Percentiles rank a stretch among this genome's conserved stretches.
These are phyloP conservation scores for Druon quercuslanigerum DNA, from an alignment of 1,140 invertebrate species.

Conservation along the genomic window DNA sequence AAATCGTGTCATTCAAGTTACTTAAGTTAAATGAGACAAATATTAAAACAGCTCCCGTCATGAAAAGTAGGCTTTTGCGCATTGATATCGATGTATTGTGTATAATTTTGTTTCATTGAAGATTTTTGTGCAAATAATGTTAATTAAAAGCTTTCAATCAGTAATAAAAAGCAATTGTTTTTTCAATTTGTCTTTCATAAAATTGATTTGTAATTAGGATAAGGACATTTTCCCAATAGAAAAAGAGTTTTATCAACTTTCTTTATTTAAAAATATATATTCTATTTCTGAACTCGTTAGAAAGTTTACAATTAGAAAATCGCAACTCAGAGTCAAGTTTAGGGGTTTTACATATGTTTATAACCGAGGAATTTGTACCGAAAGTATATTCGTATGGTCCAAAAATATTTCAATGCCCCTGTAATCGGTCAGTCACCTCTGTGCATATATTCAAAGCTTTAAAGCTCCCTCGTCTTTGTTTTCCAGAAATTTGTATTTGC, in stretches of 20 bases:
- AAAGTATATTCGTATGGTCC: neutral
- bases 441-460: no score
- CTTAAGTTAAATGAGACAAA: neutral
- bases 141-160: neutral
- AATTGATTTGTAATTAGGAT: no score
- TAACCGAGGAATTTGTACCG: no score
- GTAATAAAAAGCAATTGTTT: neutral
- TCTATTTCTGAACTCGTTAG: no score
- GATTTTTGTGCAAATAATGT: neutral
- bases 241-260: no score
- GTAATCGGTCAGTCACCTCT: slow-evolving; percentile 4
- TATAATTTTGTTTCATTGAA: neutral
- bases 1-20: slow-evolving; percentile 6
- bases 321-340: no score
- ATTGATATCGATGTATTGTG: neutral
- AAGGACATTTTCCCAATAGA: no score
- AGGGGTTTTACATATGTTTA: no score
- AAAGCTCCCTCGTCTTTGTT: no score
- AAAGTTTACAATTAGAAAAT: no score
- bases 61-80: neutral
- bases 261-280: no score
- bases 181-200: no score
- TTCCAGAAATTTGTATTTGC: slow-evolving; percentile 1
- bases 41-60: slow-evolving; percentile 14
- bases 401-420: slow-evolving; percentile 13